These are phyloP conservation scores for Xerus rutilus DNA, from an alignment of 2,797 vertebrate genomes.

Conservation along the genomic window DNA sequence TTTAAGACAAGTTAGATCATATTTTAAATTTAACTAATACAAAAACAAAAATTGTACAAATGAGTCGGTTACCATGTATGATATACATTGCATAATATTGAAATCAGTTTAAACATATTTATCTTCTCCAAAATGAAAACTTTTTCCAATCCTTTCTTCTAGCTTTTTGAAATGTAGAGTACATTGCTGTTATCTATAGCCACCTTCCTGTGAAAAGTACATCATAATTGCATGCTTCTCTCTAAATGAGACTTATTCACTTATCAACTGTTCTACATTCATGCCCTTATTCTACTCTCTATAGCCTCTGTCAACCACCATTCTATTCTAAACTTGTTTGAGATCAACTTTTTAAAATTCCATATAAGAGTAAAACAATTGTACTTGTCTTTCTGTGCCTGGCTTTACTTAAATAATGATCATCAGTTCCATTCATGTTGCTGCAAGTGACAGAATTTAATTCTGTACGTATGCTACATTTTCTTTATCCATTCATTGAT, in stretches of 20 bases:
- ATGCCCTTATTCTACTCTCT: rapidly evolving
- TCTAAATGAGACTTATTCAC: background rate
- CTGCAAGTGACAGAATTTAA: background rate
- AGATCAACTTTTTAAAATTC: background rate
- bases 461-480: background rate
- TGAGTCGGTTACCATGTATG: background rate
- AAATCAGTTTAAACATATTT: background rate
- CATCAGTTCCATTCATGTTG: too few relatives aligned
- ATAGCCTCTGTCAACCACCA: background rate
- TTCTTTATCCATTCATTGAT: background rate
- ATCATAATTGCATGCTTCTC: background rate
- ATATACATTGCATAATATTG: background rate
- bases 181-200: background rate
- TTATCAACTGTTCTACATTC: background rate
- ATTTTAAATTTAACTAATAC: background rate
- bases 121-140: background rate
- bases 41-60: background rate
- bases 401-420: background rate
- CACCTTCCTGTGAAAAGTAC: background rate
- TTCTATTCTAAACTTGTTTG: background rate
- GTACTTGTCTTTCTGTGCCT: background rate
- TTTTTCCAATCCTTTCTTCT: background rate
- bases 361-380: too few relatives aligned
- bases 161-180: background rate
- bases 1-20: background rate